phyloP scores from a whole-genome alignment of 2,888 invertebrate species.

The Aphrophora alni region DNA sequence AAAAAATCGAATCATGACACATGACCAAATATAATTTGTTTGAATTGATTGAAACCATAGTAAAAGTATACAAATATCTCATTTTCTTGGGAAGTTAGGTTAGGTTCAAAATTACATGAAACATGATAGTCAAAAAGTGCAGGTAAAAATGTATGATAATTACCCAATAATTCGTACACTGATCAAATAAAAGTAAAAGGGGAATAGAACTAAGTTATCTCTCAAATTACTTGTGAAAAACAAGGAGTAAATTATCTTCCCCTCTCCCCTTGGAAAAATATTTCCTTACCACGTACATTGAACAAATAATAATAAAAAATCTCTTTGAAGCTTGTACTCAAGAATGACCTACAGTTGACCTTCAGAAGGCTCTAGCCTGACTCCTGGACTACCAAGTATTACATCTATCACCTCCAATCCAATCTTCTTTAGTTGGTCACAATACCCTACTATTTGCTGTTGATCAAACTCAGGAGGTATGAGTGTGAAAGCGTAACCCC shows the following conservation, averaged over 20 bases:
- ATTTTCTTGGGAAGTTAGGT: too few relatives aligned
- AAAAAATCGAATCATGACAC: too few relatives aligned
- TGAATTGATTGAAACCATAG: too few relatives aligned
- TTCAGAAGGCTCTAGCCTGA: neutral
- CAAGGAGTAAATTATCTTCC: neutral
- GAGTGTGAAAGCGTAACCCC: conserved; percentile 68
- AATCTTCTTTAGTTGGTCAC: neutral
- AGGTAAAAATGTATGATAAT: too few relatives aligned
- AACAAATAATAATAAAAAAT: neutral
- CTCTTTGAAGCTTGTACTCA: too few relatives aligned
- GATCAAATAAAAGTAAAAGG: too few relatives aligned
- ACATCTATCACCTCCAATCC: neutral
- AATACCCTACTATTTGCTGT: neutral
- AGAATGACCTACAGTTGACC: too few relatives aligned
- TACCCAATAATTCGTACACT: too few relatives aligned
- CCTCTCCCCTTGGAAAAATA: neutral
- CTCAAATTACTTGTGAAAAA: neutral
- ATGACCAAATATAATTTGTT: too few relatives aligned
- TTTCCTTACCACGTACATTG: neutral
- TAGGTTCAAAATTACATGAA: too few relatives aligned
- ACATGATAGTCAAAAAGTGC: too few relatives aligned
- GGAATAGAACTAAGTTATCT: neutral
- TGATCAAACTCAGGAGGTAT: conserved; percentile 46
- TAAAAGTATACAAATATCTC: too few relatives aligned
- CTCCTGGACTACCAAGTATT: neutral